Evolutionary conservation across 2,113 vertebrate species (phyloP).

Genomic region (Mus musculus): DNA sequence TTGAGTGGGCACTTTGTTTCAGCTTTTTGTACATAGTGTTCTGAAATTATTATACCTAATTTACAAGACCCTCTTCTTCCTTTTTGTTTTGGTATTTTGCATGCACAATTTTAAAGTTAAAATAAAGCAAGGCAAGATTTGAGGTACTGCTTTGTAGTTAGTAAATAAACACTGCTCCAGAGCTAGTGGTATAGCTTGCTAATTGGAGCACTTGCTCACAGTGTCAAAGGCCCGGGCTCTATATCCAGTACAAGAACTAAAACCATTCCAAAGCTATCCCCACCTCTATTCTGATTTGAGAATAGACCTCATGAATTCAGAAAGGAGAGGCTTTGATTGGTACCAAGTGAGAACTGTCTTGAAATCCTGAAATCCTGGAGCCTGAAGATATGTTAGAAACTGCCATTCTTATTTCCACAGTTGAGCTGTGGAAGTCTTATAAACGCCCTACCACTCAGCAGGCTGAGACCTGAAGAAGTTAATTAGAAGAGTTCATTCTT

Average conservation of each 20-base stretch:
- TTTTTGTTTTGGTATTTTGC: constrained; percentile 48
- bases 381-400: constrained; percentile 38
- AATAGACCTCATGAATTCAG: constrained; percentile 63
- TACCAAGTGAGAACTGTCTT: constrained; percentile 61
- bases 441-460: background rate
- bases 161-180: constrained; percentile 54
- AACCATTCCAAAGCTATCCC: background rate
- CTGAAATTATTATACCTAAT: constrained; percentile 31
- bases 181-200: background rate
- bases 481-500: constrained; percentile 22
- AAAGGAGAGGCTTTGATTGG: constrained; percentile 52
- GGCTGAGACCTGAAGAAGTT: constrained; percentile 28
- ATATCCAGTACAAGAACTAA: background rate
- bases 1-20: background rate
- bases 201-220: background rate
- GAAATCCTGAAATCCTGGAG: constrained; percentile 47
- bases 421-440: constrained; percentile 18
- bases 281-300: constrained; percentile 25
- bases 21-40: constrained; percentile 38
- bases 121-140: constrained; percentile 41
- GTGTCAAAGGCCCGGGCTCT: background rate
- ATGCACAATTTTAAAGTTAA: constrained; percentile 20
- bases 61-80: constrained; percentile 1
- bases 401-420: background rate
- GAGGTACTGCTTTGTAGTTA: constrained; percentile 39